phyloP scores from a whole-genome alignment of 2,888 invertebrate genomes.

The Aleiodes alternator region DNA sequence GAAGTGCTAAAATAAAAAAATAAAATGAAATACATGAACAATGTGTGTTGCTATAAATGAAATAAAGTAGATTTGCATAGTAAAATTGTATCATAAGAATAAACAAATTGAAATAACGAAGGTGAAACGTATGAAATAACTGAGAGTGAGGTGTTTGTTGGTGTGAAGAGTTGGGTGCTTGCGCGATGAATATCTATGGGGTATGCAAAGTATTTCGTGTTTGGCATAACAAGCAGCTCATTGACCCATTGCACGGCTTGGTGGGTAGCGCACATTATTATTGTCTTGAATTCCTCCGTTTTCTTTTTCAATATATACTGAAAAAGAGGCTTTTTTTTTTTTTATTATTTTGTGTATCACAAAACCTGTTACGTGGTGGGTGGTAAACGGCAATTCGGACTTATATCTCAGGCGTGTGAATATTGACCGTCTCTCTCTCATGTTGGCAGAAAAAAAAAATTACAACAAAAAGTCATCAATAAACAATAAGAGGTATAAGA shows the following conservation, averaged over 20 bases:
- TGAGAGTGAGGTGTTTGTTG: neutral
- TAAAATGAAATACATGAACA: neutral
- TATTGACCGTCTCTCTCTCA: neutral
- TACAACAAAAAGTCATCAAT: slow-evolving; percentile 10
- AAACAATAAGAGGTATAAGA: slow-evolving; percentile 19
- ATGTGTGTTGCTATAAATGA: neutral
- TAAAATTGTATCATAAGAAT: neutral
- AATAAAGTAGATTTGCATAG: slow-evolving; percentile 14
- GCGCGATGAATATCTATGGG: slow-evolving; percentile 71
- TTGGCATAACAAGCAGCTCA: slow-evolving; percentile 73
- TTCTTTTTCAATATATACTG: slow-evolving; percentile 6
- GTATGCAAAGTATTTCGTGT: slow-evolving; percentile 73
- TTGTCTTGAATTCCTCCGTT: slow-evolving; percentile 62
- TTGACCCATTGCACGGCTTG: slow-evolving; percentile 69
- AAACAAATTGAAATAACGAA: slow-evolving; percentile 17
- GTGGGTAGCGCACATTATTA: slow-evolving; percentile 62
- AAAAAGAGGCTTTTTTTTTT: too few relatives aligned
- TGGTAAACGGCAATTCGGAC: slow-evolving; percentile 17
- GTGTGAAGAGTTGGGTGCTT: too few relatives aligned
- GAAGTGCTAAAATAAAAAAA: neutral
- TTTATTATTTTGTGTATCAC: neutral
- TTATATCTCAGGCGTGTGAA: slow-evolving; percentile 48
- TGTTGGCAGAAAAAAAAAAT: neutral
- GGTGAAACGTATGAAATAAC: slow-evolving; percentile 15
- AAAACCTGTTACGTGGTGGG: slow-evolving; percentile 31